Evolutionary conservation across 2,797 vertebrate species (phyloP).

Genomic region (Philypnodon macrostomus): DNA sequence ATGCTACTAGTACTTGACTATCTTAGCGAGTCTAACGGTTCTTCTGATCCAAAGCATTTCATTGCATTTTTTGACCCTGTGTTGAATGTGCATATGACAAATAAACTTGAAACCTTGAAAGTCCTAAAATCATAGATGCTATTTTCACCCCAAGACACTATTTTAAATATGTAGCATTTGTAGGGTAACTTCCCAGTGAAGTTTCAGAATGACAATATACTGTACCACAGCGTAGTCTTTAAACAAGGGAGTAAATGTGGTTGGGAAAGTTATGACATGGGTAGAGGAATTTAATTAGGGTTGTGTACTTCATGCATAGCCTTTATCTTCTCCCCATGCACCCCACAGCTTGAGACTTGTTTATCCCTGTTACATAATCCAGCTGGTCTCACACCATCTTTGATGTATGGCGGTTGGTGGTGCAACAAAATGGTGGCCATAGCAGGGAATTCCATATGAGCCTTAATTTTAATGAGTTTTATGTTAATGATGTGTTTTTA

Average conservation of each 20-base stretch:
- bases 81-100: too few species aligned
- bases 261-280: slow-evolving; percentile 38
- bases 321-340: slow-evolving; percentile 32
- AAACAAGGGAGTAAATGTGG: slow-evolving; percentile 25
- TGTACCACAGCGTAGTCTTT: slow-evolving; percentile 8
- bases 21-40: too few species aligned
- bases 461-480: slow-evolving; percentile 64
- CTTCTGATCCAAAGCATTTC: too few species aligned
- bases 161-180: background rate
- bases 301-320: slow-evolving; percentile 38
- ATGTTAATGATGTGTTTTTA: slow-evolving; percentile 61
- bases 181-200: slow-evolving; percentile 3
- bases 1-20: too few species aligned
- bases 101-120: too few species aligned
- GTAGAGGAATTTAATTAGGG: slow-evolving; percentile 52
- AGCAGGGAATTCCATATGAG: slow-evolving; percentile 28
- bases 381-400: slow-evolving; percentile 44
- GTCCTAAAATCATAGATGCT: background rate
- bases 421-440: slow-evolving; percentile 48
- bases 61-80: too few species aligned
- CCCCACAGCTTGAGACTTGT: slow-evolving; percentile 50
- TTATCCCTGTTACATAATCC: slow-evolving; percentile 55
- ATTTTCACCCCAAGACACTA: slow-evolving; percentile 23
- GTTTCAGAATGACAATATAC: slow-evolving; percentile 11
- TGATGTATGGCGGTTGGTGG: slow-evolving; percentile 55